Evolutionary conservation across 2,888 invertebrate species (phyloP).

Genomic region (Onthophagus sagittarius): DNA sequence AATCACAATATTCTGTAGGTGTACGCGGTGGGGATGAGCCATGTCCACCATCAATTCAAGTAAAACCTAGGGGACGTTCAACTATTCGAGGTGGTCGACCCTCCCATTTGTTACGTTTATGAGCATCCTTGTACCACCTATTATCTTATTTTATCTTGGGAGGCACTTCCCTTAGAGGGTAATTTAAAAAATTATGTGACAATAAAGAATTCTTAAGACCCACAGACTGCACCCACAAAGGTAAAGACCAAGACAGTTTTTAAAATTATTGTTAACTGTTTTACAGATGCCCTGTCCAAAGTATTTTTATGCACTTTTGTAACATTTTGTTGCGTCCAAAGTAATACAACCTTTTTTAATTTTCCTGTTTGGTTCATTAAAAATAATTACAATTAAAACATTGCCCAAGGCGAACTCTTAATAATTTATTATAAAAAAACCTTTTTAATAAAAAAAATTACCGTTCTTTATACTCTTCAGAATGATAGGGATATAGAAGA

Average conservation of each 20-base stretch:
- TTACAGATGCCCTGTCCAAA: background rate
- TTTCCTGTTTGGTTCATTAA: background rate
- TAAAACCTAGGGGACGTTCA: conserved; percentile 7
- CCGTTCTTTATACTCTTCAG: too few relatives aligned
- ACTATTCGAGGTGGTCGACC: conserved; percentile 3
- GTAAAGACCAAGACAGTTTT: background rate
- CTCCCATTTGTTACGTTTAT: conserved; percentile 11
- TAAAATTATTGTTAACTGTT: background rate
- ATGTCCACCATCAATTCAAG: background rate
- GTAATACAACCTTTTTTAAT: background rate
- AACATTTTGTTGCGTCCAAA: background rate
- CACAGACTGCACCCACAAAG: conserved; percentile 7
- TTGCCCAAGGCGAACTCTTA: background rate
- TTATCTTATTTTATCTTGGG: conserved; percentile 8
- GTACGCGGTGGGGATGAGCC: background rate
- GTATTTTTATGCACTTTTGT: background rate
- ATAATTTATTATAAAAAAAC: background rate
- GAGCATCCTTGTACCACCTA: conserved; percentile 10
- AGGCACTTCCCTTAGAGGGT: conserved; percentile 5
- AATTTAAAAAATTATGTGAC: conserved; percentile 14
- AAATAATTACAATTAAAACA: background rate
- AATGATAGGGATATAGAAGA: background rate
- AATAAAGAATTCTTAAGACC: conserved; percentile 14
- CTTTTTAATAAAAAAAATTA: background rate
- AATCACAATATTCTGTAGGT: background rate